Evolutionary conservation across 2,113 vertebrate species (phyloP), one percentile per base, ranked within the genome.

Genomic region (Australoheros scitulus): DNA sequence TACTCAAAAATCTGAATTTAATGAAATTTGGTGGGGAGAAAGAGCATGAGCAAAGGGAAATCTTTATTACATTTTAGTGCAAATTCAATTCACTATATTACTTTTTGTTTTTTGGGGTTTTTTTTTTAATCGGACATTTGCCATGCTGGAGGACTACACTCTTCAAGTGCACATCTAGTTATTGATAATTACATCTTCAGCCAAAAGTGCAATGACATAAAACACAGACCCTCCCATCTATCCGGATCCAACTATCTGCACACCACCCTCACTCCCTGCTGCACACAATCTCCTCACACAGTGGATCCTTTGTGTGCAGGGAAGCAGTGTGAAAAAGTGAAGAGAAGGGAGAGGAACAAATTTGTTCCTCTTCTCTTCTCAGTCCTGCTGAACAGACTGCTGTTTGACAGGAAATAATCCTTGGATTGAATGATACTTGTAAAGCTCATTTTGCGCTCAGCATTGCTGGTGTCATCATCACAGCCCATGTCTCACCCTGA

Each of bases 261-360:
- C 47, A 56, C 36, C 20, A 77, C 79, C 84, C 68, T 36, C 82
- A 24, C 32, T 15, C 83, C 3, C 79, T 76, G 65, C 81, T 82
- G 82, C 87, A 85, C 83, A 90, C 80, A 72, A 79, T 76, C 87
- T 90, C 78, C 75, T 87, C 89, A 83, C 85, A 94, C 89, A 93
- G 89, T 91, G 90, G 85, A 81, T 74, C 86, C 86, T 92, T 94
- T 93, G 92, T 94, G 79, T 84, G 79, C 74, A 61, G 79, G 72
- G 72, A 63, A 86, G 83, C 89, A 82, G 76, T 75, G 75, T 85
- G 85, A 93, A 90, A 90, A 90, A 74, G 72, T 24, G 63, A 90
- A 82, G 88, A 89, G 90, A 88, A 72, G 63, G 72, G 74, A 87
- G 65, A 70, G 81, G 84, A 76, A 85, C 85, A 79, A 82, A 89